These are phyloP conservation scores for Synanthedon myopaeformis DNA, from an alignment of 2,888 invertebrate genomes.

Conservation along the genomic window DNA sequence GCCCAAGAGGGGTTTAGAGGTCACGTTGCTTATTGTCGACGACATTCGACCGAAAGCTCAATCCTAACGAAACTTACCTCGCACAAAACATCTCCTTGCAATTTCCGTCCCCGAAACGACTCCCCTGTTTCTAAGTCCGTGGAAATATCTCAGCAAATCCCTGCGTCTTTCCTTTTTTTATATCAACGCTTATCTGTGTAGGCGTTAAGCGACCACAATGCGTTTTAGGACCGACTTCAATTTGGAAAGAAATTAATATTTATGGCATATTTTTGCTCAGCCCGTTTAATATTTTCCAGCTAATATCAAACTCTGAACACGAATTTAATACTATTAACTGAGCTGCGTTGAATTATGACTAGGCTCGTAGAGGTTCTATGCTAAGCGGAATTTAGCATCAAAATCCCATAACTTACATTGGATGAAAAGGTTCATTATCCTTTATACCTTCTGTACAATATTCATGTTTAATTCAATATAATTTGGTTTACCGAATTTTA, in stretches of 20 bases:
- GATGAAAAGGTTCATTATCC: slow-evolving; percentile 18
- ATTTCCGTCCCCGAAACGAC: slow-evolving; percentile 47
- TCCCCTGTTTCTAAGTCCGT: slow-evolving; percentile 32
- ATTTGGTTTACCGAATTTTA: no score
- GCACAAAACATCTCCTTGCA: slow-evolving; percentile 30
- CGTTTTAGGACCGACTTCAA: neutral
- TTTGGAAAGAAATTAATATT: slow-evolving; percentile 1
- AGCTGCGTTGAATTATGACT: slow-evolving; percentile 6
- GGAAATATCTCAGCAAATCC: slow-evolving; percentile 36
- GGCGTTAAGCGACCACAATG: neutral
- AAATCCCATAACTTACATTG: slow-evolving; percentile 19
- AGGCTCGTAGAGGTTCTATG: slow-evolving; percentile 11
- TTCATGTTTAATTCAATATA: no score
- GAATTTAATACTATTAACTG: neutral
- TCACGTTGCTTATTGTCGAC: slow-evolving; percentile 38
- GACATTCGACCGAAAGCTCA: slow-evolving; percentile 43
- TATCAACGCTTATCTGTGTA: slow-evolving; percentile 30
- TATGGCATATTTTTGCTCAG: slow-evolving; percentile 1
- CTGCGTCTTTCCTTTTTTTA: slow-evolving; percentile 40
- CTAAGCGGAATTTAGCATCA: slow-evolving; percentile 19
- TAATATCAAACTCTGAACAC: neutral
- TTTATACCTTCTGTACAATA: slow-evolving; percentile 5
- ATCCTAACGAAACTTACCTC: slow-evolving; percentile 36
- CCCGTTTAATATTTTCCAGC: neutral
- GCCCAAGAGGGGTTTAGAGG: slow-evolving; percentile 19